These are phyloP conservation scores for Drosophila multiciliata DNA, from an alignment of 2,888 invertebrate genomes.

Conservation along the genomic window DNA sequence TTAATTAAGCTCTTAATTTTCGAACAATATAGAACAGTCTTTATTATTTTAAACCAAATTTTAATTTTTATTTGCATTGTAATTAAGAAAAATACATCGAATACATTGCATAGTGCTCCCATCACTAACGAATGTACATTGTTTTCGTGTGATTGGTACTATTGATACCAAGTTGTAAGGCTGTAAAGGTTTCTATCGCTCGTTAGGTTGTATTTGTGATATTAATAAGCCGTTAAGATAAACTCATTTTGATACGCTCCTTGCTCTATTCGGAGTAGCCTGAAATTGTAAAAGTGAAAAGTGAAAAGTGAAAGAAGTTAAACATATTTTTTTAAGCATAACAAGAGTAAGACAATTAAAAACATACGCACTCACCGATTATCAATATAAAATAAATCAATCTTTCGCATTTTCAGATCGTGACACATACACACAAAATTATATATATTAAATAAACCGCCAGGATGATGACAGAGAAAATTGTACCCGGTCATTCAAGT, in stretches of 20 bases:
- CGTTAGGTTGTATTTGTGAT: slow-evolving; percentile 61
- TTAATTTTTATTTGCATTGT: not conserved
- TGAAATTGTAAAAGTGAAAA: slow-evolving; percentile 30
- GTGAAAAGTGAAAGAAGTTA: slow-evolving; percentile 22
- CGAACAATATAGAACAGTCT: not conserved
- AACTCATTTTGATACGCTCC: slow-evolving; percentile 38
- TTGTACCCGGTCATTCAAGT: slow-evolving; percentile 66
- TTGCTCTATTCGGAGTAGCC: slow-evolving; percentile 33
- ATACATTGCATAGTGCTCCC: not conserved
- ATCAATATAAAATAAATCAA: not conserved
- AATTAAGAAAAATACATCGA: not conserved
- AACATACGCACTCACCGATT: not conserved
- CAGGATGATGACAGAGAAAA: slow-evolving; percentile 73
- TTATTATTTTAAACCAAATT: not conserved
- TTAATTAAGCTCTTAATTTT: not conserved
- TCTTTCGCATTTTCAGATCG: slow-evolving; percentile 23
- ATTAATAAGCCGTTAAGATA: slow-evolving; percentile 43
- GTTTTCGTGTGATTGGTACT: slow-evolving; percentile 62
- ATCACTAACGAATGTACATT: slow-evolving; percentile 14
- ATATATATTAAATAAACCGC: slow-evolving; percentile 34
- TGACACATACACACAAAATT: slow-evolving; percentile 28
- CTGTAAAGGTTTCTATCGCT: slow-evolving; percentile 61
- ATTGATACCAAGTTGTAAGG: slow-evolving; percentile 77
- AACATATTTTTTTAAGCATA: slow-evolving; percentile 11
- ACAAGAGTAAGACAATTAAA: slow-evolving; percentile 14